Conservation (phyloP, 2,888 invertebrate genomes). For the Myopa tessellatipennis region DNA sequence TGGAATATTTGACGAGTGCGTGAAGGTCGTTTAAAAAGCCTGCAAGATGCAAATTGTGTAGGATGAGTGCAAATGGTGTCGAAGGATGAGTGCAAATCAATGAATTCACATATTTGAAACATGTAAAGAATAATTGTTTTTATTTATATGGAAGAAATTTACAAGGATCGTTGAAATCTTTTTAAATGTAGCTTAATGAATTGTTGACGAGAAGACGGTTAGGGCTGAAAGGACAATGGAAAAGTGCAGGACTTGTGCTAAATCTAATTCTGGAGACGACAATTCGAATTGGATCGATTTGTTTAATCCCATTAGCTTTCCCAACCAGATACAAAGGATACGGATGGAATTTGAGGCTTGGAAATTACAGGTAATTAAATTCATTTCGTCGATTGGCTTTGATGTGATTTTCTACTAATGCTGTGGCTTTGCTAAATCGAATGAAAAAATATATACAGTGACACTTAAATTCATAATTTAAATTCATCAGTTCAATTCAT, state of each 20-base stretch:
- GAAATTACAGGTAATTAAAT: conserved; percentile 59
- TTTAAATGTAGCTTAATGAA: not conserved
- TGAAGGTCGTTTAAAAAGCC: not conserved
- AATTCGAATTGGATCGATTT: conserved; percentile 61
- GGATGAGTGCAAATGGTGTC: too few species aligned
- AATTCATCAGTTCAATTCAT: too few species aligned
- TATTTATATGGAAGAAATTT: too few species aligned
- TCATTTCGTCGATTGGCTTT: not conserved
- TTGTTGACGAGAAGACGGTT: not conserved
- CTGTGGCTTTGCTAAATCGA: too few species aligned
- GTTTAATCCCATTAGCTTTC: conserved; percentile 59
- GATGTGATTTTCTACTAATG: not conserved
- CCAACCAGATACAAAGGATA: conserved; percentile 58
- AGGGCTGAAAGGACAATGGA: conserved; percentile 53
- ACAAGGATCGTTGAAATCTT: too few species aligned
- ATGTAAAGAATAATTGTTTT: too few species aligned
- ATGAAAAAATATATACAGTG: too few species aligned
- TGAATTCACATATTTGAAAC: too few species aligned
- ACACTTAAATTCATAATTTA: too few species aligned
- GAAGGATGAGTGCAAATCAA: too few species aligned
- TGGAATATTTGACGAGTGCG: not conserved
- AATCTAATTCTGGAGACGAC: conserved; percentile 58
- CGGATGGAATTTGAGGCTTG: conserved; percentile 59
- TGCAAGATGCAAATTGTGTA: not conserved
- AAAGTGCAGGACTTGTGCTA: conserved; percentile 64